Evolutionary conservation across 2,888 invertebrate genomes (phyloP).

Genomic region (Balanococcus diminutus): DNA sequence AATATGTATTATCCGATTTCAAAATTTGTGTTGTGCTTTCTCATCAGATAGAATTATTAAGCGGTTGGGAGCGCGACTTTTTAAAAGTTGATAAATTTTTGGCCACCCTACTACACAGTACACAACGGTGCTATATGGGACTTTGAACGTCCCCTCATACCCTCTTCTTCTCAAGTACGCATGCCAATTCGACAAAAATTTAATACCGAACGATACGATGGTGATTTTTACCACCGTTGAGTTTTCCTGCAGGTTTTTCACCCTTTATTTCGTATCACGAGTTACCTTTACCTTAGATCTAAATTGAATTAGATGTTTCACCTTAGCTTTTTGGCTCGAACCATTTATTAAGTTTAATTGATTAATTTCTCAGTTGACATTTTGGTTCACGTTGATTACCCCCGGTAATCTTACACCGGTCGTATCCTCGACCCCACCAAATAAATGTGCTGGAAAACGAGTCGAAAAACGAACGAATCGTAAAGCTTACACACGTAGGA

Average conservation of each 20-base stretch:
- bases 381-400: constrained; percentile 38
- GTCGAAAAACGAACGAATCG: constrained; percentile 25
- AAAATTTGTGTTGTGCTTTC: too few species aligned
- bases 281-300: not conserved
- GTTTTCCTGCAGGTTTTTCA: not conserved
- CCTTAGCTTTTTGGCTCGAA: not conserved
- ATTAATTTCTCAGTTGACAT: constrained; percentile 33
- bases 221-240: not conserved
- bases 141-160: too few species aligned
- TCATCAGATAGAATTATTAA: too few species aligned
- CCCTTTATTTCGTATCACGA: not conserved
- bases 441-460: constrained; percentile 7
- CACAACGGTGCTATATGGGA: not conserved
- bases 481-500: not conserved
- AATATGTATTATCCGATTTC: too few species aligned
- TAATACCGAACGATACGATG: not conserved
- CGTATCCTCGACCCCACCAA: not conserved
- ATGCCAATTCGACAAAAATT: not conserved
- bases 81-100: too few species aligned
- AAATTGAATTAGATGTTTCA: constrained; percentile 38
- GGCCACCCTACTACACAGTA: too few species aligned
- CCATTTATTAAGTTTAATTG: constrained; percentile 40
- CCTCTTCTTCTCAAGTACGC: not conserved
- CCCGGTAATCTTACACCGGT: not conserved
- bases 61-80: not conserved